Evolutionary conservation across 2,797 vertebrate genomes (phyloP), one percentile per base, ranked within the genome.

Genomic region (Orientallactaga sibirica): DNA sequence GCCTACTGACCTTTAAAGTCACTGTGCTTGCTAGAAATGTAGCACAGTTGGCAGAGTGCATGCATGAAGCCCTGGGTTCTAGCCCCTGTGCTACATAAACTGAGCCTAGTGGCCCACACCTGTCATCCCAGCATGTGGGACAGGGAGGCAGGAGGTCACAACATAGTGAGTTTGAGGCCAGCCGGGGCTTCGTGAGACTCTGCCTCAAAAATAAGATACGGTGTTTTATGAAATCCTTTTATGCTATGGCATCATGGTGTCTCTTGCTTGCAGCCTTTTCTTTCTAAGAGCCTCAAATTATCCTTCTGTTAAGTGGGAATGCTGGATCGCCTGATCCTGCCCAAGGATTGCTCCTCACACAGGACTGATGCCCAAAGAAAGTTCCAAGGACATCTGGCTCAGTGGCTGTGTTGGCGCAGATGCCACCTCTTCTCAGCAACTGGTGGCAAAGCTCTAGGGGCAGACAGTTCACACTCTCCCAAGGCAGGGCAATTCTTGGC

Each of bases 241-340:
- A 74, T 71, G 37, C 27, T 14, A 41, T 64, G 14, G 84, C n/a
- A 7, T 88, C 78, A 80, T 27, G n/a, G 14, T 41, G 22, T 62
- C 58, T 74, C 16, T 77, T 67, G 43, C 19, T 76, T 73, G 24
- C 29, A 27, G 33, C n/a, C 48, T 78, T 91, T 81, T 73, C 55
- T 48, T 83, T 83, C 70, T 55, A 29, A 55, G 86, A 66, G 79
- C 24, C 88, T 94, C 93, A 73, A 61, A 83, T 76, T 88, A 90
- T 61, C 52, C 15, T 83, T 92, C 73, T 75, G 58, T 83, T 43
- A 88, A 94, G 67, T n/a, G 61, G 55, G 52, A 10, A 6, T 83
- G 20, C 25, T n/a, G 29, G 33, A 64, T n/a, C 25, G 81, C 24
- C 43, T 61, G 70, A 37, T 79, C 24, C 64, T 67, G 18, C 73